phyloP scores from a whole-genome alignment of 1,140 invertebrate species.

The Anastrepha ludens region DNA sequence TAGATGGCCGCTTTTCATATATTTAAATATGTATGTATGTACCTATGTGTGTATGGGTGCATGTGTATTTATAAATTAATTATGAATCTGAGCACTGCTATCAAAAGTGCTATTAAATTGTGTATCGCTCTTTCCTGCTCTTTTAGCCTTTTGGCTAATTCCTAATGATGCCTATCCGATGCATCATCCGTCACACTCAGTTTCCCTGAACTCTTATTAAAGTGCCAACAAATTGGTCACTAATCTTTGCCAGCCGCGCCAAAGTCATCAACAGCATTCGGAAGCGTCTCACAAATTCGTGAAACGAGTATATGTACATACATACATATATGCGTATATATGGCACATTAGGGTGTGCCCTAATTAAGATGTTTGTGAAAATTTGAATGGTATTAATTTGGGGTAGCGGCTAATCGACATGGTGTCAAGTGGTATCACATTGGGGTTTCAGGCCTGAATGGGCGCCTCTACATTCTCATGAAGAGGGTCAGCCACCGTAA shows the following conservation, averaged over 20 bases:
- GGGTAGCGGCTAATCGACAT: too few relatives aligned
- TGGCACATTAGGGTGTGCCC: not conserved
- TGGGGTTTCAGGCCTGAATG: too few relatives aligned
- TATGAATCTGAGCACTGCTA: not conserved
- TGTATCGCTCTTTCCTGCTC: conserved; percentile 1
- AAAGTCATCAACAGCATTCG: conserved; percentile 33
- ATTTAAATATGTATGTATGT: not conserved
- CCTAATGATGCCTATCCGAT: conserved; percentile 56
- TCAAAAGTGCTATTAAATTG: not conserved
- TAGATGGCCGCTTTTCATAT: not conserved
- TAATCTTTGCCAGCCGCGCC: conserved; percentile 64
- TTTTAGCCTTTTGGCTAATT: not conserved
- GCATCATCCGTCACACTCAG: conserved; percentile 59
- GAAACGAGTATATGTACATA: conserved; percentile 19
- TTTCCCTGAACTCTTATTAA: conserved; percentile 63
- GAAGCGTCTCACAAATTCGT: conserved; percentile 57
- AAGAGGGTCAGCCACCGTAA: too few relatives aligned
- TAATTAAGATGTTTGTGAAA: not conserved
- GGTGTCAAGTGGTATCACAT: too few relatives aligned
- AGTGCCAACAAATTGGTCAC: conserved; percentile 63
- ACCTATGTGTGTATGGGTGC: not conserved
- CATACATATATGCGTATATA: not conserved
- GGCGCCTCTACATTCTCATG: too few relatives aligned
- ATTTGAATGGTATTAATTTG: not conserved
- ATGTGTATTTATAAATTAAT: not conserved